A percentile compares a stretch with the other conserved stretches of the same genome.
Conservation (phyloP, 1,140 invertebrate genomes). For the Bombus waltoni region DNA sequence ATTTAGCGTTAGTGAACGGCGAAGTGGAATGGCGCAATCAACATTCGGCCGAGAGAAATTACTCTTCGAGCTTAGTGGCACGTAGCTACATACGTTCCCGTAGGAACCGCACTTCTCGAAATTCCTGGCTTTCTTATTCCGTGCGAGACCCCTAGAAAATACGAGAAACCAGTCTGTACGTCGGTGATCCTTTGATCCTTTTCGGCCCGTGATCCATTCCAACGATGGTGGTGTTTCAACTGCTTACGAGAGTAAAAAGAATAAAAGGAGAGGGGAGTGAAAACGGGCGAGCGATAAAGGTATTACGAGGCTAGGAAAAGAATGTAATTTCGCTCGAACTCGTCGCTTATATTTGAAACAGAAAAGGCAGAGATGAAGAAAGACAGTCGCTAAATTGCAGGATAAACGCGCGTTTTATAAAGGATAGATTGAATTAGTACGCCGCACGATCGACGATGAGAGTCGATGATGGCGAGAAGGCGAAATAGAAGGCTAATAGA, state of each 20-base stretch:
- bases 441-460: not conserved
- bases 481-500: not conserved
- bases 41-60: slow-evolving; percentile 32
- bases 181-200: slow-evolving; percentile 11
- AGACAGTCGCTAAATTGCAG: not conserved
- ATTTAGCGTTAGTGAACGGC: slow-evolving; percentile 4
- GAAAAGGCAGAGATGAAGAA: not conserved
- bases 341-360: not conserved
- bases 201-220: not conserved
- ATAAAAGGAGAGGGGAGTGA: too few species aligned
- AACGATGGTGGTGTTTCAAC: slow-evolving; percentile 5
- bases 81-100: not conserved
- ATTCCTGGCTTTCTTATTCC: slow-evolving; percentile 32
- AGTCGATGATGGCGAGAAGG: too few species aligned
- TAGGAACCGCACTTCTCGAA: not conserved
- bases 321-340: slow-evolving; percentile 44
- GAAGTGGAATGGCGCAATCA: slow-evolving; percentile 18
- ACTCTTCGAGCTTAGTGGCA: not conserved
- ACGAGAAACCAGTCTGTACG: not conserved
- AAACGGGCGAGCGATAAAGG: slow-evolving; percentile 1
- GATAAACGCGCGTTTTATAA: slow-evolving; percentile 23
- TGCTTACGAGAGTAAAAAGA: not conserved
- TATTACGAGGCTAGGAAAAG: not conserved
- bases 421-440: slow-evolving; percentile 18
- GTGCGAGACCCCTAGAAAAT: not conserved